phyloP scores from a whole-genome alignment of 1,140 invertebrate species.

The Bombus impatiens region DNA sequence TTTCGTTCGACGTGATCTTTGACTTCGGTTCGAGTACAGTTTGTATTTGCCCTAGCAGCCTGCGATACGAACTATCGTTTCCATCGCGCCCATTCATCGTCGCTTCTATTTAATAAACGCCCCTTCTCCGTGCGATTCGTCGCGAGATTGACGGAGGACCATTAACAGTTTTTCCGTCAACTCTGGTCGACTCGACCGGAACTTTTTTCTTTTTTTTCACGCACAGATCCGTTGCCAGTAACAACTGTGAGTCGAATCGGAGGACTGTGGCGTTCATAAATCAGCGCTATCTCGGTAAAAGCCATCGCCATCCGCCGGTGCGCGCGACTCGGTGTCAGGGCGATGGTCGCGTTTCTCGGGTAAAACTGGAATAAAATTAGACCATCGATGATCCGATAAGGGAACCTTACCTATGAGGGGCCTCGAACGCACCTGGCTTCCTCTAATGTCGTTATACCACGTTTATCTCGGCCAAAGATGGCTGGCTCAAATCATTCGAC shows the following conservation, averaged over 20 bases:
- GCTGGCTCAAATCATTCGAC: slow-evolving; percentile 7
- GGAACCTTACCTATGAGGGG: slow-evolving; percentile 9
- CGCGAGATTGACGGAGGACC: neutral
- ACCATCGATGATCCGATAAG: slow-evolving; percentile 75
- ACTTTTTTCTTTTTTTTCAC: neutral
- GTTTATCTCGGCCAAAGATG: slow-evolving; percentile 17
- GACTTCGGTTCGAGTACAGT: neutral
- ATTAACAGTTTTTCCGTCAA: neutral
- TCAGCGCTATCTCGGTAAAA: slow-evolving; percentile 74
- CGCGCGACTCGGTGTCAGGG: slow-evolving; percentile 36
- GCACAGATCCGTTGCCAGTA: neutral
- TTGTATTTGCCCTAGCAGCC: neutral
- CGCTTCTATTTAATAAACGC: neutral
- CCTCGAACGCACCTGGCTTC: slow-evolving; percentile 32
- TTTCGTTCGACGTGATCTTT: slow-evolving; percentile 7
- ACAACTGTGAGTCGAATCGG: neutral
- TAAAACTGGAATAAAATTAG: slow-evolving; percentile 76
- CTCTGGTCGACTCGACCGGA: neutral
- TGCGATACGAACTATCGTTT: neutral
- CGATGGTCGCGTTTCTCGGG: slow-evolving; percentile 59
- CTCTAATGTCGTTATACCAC: slow-evolving; percentile 1
- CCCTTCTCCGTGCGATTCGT: neutral
- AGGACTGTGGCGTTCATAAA: slow-evolving; percentile 64
- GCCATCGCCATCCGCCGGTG: slow-evolving; percentile 69
- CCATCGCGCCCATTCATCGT: too few species aligned